These are phyloP conservation scores for Formicarius rufipectus DNA, from an alignment of 2,113 vertebrate genomes.

Conservation along the genomic window DNA sequence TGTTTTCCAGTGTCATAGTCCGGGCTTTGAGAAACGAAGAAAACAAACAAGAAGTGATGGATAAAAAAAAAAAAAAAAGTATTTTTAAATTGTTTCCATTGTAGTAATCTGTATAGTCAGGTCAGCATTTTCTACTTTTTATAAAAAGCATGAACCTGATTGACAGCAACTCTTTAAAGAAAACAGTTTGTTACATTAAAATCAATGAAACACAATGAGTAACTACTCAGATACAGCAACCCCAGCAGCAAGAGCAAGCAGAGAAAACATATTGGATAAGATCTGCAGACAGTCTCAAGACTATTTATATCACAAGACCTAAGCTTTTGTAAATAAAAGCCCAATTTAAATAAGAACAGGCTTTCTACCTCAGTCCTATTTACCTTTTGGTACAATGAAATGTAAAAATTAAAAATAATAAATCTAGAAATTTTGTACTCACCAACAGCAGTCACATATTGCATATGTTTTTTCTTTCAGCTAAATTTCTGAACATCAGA, in stretches of 20 bases:
- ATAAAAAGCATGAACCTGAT: background rate
- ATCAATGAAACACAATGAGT: background rate
- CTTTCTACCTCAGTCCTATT: background rate
- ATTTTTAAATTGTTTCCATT: background rate
- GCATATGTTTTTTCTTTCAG: background rate
- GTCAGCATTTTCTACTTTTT: background rate
- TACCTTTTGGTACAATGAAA: background rate
- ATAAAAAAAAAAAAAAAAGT: background rate
- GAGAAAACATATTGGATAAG: background rate
- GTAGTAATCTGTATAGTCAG: background rate
- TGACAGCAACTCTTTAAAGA: background rate
- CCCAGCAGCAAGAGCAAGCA: conserved; percentile 33
- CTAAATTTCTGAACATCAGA: background rate
- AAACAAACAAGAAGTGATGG: background rate
- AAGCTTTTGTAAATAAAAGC: background rate
- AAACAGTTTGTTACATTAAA: background rate
- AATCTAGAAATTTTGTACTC: background rate
- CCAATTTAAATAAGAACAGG: background rate
- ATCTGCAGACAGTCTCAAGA: background rate
- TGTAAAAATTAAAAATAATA: background rate
- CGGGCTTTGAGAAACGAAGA: background rate
- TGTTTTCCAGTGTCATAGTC: background rate
- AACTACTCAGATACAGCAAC: conserved; percentile 4
- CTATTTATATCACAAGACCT: background rate
- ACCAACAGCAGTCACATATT: background rate